These are phyloP conservation scores for Coenonympha glycerion DNA, from an alignment of 2,888 invertebrate species.

Conservation along the genomic window DNA sequence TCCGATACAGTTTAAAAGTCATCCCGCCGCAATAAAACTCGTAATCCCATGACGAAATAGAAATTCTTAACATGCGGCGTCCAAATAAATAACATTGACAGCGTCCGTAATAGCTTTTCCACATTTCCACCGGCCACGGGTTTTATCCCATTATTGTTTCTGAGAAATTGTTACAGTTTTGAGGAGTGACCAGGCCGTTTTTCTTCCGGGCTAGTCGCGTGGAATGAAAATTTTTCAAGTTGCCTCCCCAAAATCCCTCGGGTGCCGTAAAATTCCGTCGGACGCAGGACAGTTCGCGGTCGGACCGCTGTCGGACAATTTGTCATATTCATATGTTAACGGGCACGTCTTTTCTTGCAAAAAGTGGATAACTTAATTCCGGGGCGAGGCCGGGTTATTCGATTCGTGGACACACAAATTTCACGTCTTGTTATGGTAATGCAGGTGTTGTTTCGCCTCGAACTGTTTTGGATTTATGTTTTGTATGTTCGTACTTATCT, in stretches of 20 bases:
- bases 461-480: conserved; percentile 34
- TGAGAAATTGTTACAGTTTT: conserved; percentile 76
- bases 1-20: conserved; percentile 15
- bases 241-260: conserved; percentile 63
- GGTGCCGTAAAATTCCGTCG: conserved; percentile 72
- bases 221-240: conserved; percentile 77
- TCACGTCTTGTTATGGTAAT: conserved; percentile 75
- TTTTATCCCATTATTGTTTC: conserved; percentile 73
- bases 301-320: conserved; percentile 70
- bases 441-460: conserved; percentile 66
- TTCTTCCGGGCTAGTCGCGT: conserved; percentile 61
- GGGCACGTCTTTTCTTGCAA: conserved; percentile 74
- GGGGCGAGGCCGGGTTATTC: conserved; percentile 59
- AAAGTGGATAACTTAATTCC: conserved; percentile 75
- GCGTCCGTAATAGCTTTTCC: conserved; percentile 63
- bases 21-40: conserved; percentile 60
- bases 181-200: conserved; percentile 74
- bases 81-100: conserved; percentile 76
- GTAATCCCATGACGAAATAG: conserved; percentile 69
- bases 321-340: conserved; percentile 78
- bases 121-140: conserved; percentile 60
- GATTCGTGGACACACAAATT: conserved; percentile 75
- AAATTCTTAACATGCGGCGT: conserved; percentile 67
- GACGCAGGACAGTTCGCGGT: conserved; percentile 55
- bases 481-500: background rate